A percentile compares a stretch with the other conserved stretches of the same genome.
Evolutionary conservation across 2,113 vertebrate species (phyloP).

Genomic region (Cinclus mexicanus): DNA sequence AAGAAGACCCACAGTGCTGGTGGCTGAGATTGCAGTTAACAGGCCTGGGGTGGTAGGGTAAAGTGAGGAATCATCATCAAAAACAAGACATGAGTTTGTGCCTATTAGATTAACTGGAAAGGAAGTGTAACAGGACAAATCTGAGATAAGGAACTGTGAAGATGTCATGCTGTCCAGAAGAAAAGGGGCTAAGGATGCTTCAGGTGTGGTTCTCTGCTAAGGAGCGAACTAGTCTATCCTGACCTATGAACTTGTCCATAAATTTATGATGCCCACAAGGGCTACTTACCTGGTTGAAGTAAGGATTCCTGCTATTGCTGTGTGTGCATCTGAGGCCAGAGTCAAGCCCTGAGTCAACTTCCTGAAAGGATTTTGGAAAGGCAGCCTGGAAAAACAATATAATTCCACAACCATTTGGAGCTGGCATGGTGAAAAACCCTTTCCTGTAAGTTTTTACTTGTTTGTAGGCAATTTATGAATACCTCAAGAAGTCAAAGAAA

Average conservation of each 20-base stretch:
- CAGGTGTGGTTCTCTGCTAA: background rate
- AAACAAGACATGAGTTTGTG: background rate
- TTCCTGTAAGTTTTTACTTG: constrained; percentile 57
- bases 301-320: background rate
- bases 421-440: constrained; percentile 41
- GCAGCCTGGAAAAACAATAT: constrained; percentile 60
- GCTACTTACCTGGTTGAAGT: constrained; percentile 8
- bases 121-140: background rate
- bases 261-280: background rate
- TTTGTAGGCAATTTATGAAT: constrained; percentile 61
- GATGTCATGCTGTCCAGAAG: background rate
- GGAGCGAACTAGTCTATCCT: background rate
- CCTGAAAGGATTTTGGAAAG: constrained; percentile 57
- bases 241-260: background rate
- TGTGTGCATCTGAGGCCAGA: background rate
- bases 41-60: background rate
- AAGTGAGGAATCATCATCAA: background rate
- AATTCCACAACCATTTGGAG: constrained; percentile 45
- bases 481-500: constrained; percentile 33
- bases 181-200: background rate
- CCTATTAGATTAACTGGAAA: background rate
- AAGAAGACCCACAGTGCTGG: background rate
- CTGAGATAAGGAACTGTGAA: background rate
- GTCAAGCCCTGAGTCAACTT: constrained; percentile 55
- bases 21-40: background rate